phyloP scores from a whole-genome alignment of 1,140 invertebrate species.

The Chrysopa pallens region DNA sequence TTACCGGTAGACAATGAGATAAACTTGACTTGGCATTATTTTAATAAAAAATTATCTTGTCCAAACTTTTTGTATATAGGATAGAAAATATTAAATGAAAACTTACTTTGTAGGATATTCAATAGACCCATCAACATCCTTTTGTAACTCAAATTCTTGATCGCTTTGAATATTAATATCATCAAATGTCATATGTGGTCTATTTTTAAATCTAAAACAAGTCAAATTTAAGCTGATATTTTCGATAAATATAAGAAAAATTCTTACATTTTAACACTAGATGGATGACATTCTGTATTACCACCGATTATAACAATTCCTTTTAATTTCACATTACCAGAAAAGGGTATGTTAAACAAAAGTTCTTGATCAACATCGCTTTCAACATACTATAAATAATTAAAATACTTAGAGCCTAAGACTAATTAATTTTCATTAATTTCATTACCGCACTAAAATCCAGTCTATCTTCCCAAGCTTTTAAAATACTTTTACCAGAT shows the following conservation, averaged over 20 bases:
- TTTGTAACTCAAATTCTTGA: slow-evolving; percentile 79
- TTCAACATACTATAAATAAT: slow-evolving; percentile 62
- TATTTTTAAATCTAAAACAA: slow-evolving; percentile 68
- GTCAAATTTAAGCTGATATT: background rate
- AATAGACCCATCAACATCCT: slow-evolving; percentile 55
- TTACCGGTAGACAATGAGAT: too few relatives aligned
- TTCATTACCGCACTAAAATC: slow-evolving; percentile 50
- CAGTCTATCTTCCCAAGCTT: slow-evolving; percentile 75
- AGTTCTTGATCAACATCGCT: slow-evolving; percentile 90
- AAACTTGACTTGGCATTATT: too few relatives aligned
- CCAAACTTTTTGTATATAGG: too few relatives aligned
- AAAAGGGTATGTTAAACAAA: slow-evolving; percentile 90
- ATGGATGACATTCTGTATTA: slow-evolving; percentile 66
- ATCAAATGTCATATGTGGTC: slow-evolving; percentile 87
- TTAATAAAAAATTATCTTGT: too few relatives aligned
- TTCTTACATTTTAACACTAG: slow-evolving; percentile 71
- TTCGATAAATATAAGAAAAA: slow-evolving; percentile 1
- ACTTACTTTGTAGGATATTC: slow-evolving; percentile 78
- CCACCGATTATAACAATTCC: slow-evolving; percentile 81
- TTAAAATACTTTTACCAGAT: slow-evolving; percentile 76
- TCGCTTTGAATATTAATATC: slow-evolving; percentile 52
- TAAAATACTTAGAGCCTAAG: slow-evolving; percentile 2
- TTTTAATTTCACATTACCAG: slow-evolving; percentile 86
- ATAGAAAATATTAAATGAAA: too few relatives aligned
- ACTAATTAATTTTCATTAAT: background rate